Evolutionary conservation across 30 jellyfish, hydroid and myxozoan species (phyloP).

Genomic region (Mastigias papua): DNA sequence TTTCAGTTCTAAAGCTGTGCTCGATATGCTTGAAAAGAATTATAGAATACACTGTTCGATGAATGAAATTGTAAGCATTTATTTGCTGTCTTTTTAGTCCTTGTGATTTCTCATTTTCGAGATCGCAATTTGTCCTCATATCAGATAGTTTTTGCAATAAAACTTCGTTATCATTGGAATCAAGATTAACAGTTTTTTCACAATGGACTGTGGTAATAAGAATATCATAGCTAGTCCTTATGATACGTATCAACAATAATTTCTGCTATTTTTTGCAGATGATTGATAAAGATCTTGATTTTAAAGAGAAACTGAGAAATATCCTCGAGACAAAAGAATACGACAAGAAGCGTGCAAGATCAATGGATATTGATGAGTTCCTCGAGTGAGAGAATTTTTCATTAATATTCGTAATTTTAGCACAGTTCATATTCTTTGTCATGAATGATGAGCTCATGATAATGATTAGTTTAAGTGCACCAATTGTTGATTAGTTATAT

Average conservation of each 20-base stretch:
- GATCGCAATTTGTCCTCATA: too few species aligned
- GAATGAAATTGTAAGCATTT: conserved; percentile 81
- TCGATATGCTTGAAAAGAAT: conserved; percentile 91
- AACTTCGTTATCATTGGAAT: too few species aligned
- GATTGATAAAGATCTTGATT: conserved; percentile 79
- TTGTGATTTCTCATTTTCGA: neutral
- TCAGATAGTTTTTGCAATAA: too few species aligned
- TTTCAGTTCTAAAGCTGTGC: conserved; percentile 88
- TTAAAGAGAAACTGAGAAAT: conserved; percentile 71
- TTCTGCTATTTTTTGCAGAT: conserved; percentile 27
- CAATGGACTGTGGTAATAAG: too few species aligned
- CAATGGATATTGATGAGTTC: conserved; percentile 95
- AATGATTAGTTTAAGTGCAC: too few species aligned
- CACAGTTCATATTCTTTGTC: neutral
- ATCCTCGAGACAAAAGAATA: conserved; percentile 66
- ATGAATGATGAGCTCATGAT: too few species aligned
- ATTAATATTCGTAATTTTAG: neutral
- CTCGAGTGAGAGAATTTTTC: conserved; percentile 63
- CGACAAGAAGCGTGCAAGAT: conserved; percentile 93
- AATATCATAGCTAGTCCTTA: too few species aligned
- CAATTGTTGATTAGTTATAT: too few species aligned
- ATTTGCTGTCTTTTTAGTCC: neutral
- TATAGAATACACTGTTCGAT: conserved; percentile 93
- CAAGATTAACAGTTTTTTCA: too few species aligned
- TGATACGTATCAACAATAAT: too few species aligned